Evolutionary conservation across 2,797 vertebrate species (phyloP), one percentile per base, ranked within the genome.

Genomic region (Emydoidea blandingii): DNA sequence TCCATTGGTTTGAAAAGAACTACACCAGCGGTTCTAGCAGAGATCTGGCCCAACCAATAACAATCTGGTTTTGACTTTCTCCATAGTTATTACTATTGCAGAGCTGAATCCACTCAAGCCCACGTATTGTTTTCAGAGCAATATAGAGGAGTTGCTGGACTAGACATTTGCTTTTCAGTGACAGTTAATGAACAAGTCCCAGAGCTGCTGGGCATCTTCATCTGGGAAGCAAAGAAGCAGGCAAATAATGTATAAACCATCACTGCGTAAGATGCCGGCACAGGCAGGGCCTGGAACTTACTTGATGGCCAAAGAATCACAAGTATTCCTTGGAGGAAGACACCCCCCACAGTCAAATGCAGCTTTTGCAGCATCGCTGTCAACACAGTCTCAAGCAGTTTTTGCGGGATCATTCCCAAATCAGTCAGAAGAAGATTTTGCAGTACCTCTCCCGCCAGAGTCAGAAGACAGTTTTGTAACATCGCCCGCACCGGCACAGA

Each of bases 111-210:
- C 31, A 50, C n/a, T 95, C 84, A n/a, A 1, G 87, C 27, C 7
- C 2, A 0, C 53, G 18, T 88, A 88, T 94, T 41, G 41, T 96
- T 96, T 82, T 92, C 93, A 93, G 47, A 72, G 49, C 86, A 86
- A 68, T 49, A 44, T 1, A 1, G 10, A 76, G 23, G 50, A 50
- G 57, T 31, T 23, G 4, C 1, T 83, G 86, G 79, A 88, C 9
- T 65, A 83, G 78, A 54, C 19, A 34, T 49, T 12, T 56, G 1
- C 3, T 49, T 0, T 37, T 68, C 6, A 18, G 34, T 47, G 44
- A 65, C 65, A 44, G 12, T 1, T 52, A 27, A 12, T 1, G 3
- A 47, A 79, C 31, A 76, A 37, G 4, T 8, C 0, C 0, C 0
- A 0, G 4, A 5, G 1, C 15, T 34, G 44, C 59, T 54, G 65